phyloP scores from a whole-genome alignment of 1,140 invertebrate genomes.

The Gryllus bimaculatus region DNA sequence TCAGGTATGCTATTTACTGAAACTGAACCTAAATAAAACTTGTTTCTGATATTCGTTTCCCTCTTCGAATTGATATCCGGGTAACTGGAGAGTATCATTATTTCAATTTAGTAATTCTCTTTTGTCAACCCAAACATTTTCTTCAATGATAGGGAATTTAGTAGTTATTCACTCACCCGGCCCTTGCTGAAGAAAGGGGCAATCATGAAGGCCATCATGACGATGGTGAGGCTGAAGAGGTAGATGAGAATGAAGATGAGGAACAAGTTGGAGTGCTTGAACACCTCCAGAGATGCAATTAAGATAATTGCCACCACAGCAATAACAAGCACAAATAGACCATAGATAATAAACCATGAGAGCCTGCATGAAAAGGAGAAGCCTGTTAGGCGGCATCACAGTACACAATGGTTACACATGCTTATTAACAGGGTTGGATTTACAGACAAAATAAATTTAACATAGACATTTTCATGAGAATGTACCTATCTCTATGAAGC shows the following conservation, averaged over 20 bases:
- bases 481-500: too few relatives aligned
- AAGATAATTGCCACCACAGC: constrained; percentile 58
- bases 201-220: constrained; percentile 73
- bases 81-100: too few relatives aligned
- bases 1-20: too few relatives aligned
- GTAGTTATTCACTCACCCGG: constrained; percentile 44
- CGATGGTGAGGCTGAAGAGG: constrained; percentile 70
- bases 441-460: too few relatives aligned
- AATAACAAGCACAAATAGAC: constrained; percentile 58
- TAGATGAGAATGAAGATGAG: constrained; percentile 69
- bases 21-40: too few relatives aligned
- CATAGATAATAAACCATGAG: constrained; percentile 77
- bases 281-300: constrained; percentile 61
- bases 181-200: constrained; percentile 80
- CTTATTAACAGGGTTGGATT: too few relatives aligned
- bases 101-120: too few relatives aligned
- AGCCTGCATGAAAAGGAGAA: constrained; percentile 41
- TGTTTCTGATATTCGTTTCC: too few relatives aligned
- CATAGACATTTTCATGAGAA: too few relatives aligned
- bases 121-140: too few relatives aligned
- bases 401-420: neutral
- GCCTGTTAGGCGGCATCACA: neutral
- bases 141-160: neutral
- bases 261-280: constrained; percentile 66
- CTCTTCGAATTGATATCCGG: too few relatives aligned